Conservation (phyloP, 2,888 invertebrate genomes). For the Xanthia icteritia region DNA sequence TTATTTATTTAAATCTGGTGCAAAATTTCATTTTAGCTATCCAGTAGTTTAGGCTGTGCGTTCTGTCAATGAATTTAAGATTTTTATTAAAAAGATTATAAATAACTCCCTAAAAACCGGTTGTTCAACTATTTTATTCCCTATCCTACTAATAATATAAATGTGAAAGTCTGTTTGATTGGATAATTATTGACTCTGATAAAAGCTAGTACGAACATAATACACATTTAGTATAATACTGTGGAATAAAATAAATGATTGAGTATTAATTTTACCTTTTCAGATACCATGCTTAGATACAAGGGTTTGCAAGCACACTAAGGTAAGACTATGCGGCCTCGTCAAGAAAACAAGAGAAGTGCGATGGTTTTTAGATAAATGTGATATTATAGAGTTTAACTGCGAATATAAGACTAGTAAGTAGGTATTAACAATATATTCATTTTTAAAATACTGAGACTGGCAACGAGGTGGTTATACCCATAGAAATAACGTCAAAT, state of each 20-base stretch:
- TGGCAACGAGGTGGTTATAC: not conserved
- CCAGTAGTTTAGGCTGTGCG: too few species aligned
- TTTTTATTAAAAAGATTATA: too few species aligned
- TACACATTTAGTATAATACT: too few species aligned
- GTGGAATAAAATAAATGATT: not conserved
- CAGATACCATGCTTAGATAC: slow-evolving; percentile 78
- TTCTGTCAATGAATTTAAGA: too few species aligned
- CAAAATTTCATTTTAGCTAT: too few species aligned
- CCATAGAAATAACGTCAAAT: not conserved
- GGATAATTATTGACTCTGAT: too few species aligned
- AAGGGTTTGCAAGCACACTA: slow-evolving; percentile 74
- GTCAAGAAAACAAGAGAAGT: slow-evolving; percentile 72
- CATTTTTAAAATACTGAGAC: not conserved
- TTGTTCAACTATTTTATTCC: too few species aligned
- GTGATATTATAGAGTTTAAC: slow-evolving; percentile 83
- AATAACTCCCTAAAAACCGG: too few species aligned
- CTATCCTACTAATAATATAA: too few species aligned
- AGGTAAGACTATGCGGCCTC: slow-evolving; percentile 75
- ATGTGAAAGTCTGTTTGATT: too few species aligned
- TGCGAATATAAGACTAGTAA: slow-evolving; percentile 81
- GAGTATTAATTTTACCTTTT: slow-evolving; percentile 34
- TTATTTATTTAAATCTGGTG: too few species aligned
- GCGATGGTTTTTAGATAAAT: slow-evolving; percentile 81
- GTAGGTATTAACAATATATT: slow-evolving; percentile 17
- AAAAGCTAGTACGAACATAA: too few species aligned